A percentile compares a stretch with the other conserved stretches of the same genome.
Conservation (phyloP, 2,113 vertebrate species). For the Naja naja region DNA sequence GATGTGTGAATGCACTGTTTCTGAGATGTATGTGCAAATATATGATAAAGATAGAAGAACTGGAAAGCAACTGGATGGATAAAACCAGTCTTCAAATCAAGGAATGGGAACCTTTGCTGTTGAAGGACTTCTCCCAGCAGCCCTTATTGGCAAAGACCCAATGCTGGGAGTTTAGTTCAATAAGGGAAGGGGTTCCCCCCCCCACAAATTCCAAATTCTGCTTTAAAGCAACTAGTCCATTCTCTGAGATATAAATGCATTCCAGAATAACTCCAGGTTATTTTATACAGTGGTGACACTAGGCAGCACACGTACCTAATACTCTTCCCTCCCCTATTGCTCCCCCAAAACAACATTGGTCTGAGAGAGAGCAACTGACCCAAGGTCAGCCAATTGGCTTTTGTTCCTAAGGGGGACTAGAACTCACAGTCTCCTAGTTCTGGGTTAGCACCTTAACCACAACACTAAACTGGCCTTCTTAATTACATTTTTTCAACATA, state of each 20-base stretch:
- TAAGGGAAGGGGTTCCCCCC: too few relatives aligned
- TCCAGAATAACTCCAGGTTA: background rate
- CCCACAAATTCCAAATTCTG: background rate
- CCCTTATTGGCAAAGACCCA: background rate
- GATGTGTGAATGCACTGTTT: background rate
- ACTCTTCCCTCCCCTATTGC: background rate
- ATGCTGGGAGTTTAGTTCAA: background rate
- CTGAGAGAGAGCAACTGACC: background rate
- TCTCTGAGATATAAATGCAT: background rate
- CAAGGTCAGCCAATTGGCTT: background rate
- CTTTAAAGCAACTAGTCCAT: background rate
- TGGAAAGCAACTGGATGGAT: background rate
- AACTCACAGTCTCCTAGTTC: too few relatives aligned
- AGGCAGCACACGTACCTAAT: background rate
- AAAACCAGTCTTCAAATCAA: background rate
- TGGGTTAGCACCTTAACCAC: too few relatives aligned
- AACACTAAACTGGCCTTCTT: too few relatives aligned
- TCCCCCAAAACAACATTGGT: background rate
- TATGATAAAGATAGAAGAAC: background rate
- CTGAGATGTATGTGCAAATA: background rate
- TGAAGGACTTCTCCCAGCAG: background rate
- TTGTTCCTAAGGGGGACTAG: background rate
- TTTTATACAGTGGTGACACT: background rate
- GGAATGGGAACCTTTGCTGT: background rate
- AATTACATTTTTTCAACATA: background rate